Conservation (phyloP, 2,888 invertebrate species). For the Hoplodrina ambigua region DNA sequence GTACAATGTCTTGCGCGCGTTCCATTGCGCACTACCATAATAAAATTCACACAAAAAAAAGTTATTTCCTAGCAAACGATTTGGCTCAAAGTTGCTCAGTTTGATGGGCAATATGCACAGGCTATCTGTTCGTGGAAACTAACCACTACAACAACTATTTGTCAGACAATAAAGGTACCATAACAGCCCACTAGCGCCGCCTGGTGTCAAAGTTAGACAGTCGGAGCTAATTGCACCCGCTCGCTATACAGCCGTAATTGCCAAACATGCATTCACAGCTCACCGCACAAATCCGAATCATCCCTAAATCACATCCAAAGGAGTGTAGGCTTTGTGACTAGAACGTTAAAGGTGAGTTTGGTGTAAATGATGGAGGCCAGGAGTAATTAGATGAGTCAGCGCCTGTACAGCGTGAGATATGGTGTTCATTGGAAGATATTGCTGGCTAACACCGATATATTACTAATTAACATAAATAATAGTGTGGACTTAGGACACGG, state of each 20-base stretch:
- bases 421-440: slow-evolving; percentile 51
- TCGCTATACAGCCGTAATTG: slow-evolving; percentile 34
- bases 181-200: slow-evolving; percentile 7
- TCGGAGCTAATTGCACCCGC: slow-evolving; percentile 40
- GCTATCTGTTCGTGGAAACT: no score
- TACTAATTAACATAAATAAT: slow-evolving; percentile 55
- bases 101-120: no score
- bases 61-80: no score
- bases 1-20: no score
- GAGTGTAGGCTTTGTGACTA: slow-evolving; percentile 4
- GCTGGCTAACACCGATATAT: slow-evolving; percentile 37
- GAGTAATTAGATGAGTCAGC: slow-evolving; percentile 50
- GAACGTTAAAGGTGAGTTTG: slow-evolving; percentile 1
- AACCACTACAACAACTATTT: slow-evolving; percentile 2
- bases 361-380: slow-evolving; percentile 1
- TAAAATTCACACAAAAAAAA: no score
- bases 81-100: no score
- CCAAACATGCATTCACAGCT: slow-evolving; percentile 55
- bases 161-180: slow-evolving; percentile 10
- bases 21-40: no score
- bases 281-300: slow-evolving; percentile 38
- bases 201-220: slow-evolving; percentile 35
- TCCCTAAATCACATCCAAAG: neutral
- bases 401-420: slow-evolving; percentile 43
- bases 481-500: slow-evolving; percentile 47